A percentile compares a stretch with the other conserved stretches of the same genome.
Conservation (phyloP, 2,113 vertebrate species). For the Seriola quinqueradiata region DNA sequence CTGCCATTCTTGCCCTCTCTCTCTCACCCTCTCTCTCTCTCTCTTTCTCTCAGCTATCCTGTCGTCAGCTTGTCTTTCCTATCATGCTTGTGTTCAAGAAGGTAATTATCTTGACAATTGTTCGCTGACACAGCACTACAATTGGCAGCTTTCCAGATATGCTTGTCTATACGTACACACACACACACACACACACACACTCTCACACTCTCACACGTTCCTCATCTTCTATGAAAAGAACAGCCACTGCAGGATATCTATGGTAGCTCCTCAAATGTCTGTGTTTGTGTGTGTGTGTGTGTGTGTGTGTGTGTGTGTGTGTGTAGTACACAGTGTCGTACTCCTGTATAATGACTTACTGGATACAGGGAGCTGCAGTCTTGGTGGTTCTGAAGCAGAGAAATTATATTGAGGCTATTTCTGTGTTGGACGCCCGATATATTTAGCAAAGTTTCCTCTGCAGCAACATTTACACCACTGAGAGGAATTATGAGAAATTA, state of each 20-base stretch:
- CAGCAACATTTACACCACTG: background rate
- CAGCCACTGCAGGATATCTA: slow-evolving; percentile 26
- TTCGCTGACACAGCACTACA: slow-evolving; percentile 29
- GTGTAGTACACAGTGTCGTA: background rate
- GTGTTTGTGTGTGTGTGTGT: slow-evolving; percentile 15
- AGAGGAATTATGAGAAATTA: background rate
- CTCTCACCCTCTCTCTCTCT: background rate
- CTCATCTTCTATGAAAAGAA: slow-evolving; percentile 23
- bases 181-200: background rate
- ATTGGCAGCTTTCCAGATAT: slow-evolving; percentile 27
- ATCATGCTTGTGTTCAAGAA: slow-evolving; percentile 43
- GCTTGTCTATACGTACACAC: background rate
- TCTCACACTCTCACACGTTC: background rate
- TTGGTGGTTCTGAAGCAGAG: slow-evolving; percentile 22
- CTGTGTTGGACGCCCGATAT: background rate
- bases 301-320: slow-evolving; percentile 8
- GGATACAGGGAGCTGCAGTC: slow-evolving; percentile 38
- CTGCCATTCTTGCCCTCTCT: background rate
- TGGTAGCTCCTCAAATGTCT: slow-evolving; percentile 28
- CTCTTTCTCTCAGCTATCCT: slow-evolving; percentile 13
- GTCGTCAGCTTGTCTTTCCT: slow-evolving; percentile 50
- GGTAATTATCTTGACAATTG: slow-evolving; percentile 61
- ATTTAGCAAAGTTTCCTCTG: background rate
- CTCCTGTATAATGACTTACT: slow-evolving; percentile 17
- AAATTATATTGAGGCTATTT: slow-evolving; percentile 13